Evolutionary conservation across 35 echinoderm and acorn worm genomes (phyloP), one percentile per base, ranked within the genome.

Genomic region (Chiridota heheva): DNA sequence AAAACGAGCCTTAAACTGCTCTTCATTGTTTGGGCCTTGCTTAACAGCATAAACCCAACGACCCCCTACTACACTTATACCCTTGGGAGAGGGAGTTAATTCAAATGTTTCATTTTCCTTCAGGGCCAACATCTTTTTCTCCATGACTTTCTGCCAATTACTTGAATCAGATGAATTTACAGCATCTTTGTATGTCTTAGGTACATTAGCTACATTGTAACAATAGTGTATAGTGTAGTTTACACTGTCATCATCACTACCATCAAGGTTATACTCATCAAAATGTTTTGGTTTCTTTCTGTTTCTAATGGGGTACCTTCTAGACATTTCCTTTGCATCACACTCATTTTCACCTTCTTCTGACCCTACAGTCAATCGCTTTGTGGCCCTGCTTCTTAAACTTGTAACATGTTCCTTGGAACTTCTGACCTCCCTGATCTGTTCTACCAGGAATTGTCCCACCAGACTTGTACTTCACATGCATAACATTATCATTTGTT

Each of bases 361-460:
- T 82, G 63, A 18, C 69, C 69, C 63, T 82, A 42, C 81, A 84
- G 30, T 84, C 43, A 10, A 33, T 45, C 39, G 67, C 25, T 1
- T 27, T 60, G 32, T 84, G 81, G 36, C 81, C 81, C 31, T 12
- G 46, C 66, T 84, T 57, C 2, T 68, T 68, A 73, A 65, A 84
- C 1, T 22, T 25, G 36, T 59, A 84, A 39, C 81, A 84, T 43
- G 36, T 70, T 59, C 35, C 13, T 51, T 70, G 48, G 1, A n/a
- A 18, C 38, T 24, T 2, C 18, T 40, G n/a, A 16, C 68, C 47
- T 4, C 60, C 27, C 22, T 6, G 34, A 33, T 51, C 47, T 7
- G 30, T 29, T 32, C 69, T 30, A 32, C 33, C 56, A 55, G 73
- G 53, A 58, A 18, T 35, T 20, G 1, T 10, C 48, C 48, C 48